phyloP scores from a whole-genome alignment of 2,888 invertebrate genomes.

The Scaptodrosophila latifasciaeformis region DNA sequence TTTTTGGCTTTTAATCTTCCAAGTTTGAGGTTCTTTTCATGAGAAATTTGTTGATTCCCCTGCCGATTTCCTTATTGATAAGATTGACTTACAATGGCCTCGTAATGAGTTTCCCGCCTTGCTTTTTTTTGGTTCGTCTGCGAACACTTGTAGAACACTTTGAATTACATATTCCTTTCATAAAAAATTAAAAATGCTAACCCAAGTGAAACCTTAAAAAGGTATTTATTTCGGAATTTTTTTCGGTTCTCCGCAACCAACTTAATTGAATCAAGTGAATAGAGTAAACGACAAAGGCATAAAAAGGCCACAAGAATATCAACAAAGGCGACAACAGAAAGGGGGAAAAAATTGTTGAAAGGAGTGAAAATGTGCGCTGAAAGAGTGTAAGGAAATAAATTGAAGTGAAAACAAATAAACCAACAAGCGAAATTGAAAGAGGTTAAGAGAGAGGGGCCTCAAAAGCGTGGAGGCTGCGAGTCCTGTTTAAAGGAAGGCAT shows the following conservation, averaged over 20 bases:
- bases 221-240: constrained; percentile 30
- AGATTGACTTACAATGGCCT: background rate
- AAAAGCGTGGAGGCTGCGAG: constrained; percentile 1
- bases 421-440: too few species aligned
- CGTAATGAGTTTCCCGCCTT: background rate
- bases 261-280: constrained; percentile 56
- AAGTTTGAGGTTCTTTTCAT: too few species aligned
- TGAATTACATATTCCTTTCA: constrained; percentile 27
- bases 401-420: constrained; percentile 61
- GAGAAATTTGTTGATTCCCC: too few species aligned
- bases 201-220: constrained; percentile 9
- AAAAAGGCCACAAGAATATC: constrained; percentile 18
- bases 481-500: constrained; percentile 6
- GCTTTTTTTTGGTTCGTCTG: background rate
- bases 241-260: constrained; percentile 31
- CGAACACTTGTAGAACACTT: constrained; percentile 29
- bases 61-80: constrained; percentile 5
- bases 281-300: background rate
- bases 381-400: constrained; percentile 56
- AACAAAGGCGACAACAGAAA: constrained; percentile 14
- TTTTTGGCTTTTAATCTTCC: background rate
- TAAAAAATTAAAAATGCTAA: constrained; percentile 33
- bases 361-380: constrained; percentile 47
- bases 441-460: background rate
- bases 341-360: constrained; percentile 32